Conservation (phyloP, 2,888 invertebrate species). For the Drosophila yooni region DNA sequence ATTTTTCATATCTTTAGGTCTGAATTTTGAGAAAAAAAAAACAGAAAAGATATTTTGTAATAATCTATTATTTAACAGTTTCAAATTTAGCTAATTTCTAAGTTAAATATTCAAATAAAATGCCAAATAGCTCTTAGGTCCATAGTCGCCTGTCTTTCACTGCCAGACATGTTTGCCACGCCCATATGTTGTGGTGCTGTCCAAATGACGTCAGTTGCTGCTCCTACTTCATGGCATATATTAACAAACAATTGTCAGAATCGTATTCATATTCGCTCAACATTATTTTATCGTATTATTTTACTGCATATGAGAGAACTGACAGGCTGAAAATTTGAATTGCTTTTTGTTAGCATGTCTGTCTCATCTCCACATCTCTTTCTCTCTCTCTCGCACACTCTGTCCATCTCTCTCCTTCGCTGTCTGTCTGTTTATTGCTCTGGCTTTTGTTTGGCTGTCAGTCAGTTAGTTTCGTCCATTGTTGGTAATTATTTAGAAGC, state of each 20-base stretch:
- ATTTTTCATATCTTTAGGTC: neutral
- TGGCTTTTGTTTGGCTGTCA: constrained; percentile 51
- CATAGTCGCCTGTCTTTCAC: neutral
- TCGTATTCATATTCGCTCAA: constrained; percentile 21
- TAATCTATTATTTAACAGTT: neutral
- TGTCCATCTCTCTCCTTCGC: neutral
- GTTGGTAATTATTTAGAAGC: constrained; percentile 75
- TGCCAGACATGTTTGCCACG: neutral
- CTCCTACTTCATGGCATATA: neutral
- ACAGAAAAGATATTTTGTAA: no score
- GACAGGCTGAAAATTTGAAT: constrained; percentile 31
- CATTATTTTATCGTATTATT: constrained; percentile 16
- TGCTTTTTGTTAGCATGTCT: constrained; percentile 10
- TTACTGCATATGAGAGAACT: constrained; percentile 19
- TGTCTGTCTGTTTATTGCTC: constrained; percentile 6
- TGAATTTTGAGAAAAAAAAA: neutral
- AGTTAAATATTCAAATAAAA: neutral
- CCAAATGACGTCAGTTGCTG: constrained; percentile 13
- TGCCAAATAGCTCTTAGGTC: neutral
- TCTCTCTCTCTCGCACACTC: neutral
- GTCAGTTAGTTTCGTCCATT: constrained; percentile 48
- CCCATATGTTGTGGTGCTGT: constrained; percentile 11
- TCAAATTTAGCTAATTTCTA: no score
- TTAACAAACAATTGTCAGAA: constrained; percentile 30
- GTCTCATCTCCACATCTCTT: neutral